phyloP scores from a whole-genome alignment of 2,888 invertebrate species.

The Gymnoscelis rufifasciata region DNA sequence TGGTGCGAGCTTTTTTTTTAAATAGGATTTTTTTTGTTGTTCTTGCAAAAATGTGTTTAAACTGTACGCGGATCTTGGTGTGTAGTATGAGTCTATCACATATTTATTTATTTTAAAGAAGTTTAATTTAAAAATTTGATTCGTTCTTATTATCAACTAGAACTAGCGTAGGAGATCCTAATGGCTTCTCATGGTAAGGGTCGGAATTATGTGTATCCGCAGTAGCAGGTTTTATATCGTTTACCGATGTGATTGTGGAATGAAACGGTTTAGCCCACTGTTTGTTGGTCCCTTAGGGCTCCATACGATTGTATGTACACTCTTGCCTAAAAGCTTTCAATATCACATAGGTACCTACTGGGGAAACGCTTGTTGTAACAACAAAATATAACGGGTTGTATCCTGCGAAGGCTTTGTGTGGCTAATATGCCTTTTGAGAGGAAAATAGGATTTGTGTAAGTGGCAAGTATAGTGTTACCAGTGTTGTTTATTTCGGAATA shows the following conservation, averaged over 20 bases:
- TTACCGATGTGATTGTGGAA: constrained; percentile 40
- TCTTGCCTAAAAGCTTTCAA: constrained; percentile 32
- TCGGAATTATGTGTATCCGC: constrained; percentile 31
- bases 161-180: too few species aligned
- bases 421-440: constrained; percentile 17
- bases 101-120: too few species aligned
- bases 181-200: constrained; percentile 15
- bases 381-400: constrained; percentile 30
- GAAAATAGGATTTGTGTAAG: constrained; percentile 18
- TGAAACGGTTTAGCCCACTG: constrained; percentile 33
- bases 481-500: too few species aligned
- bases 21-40: too few species aligned
- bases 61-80: too few species aligned
- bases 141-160: too few species aligned
- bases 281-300: constrained; percentile 35
- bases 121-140: too few species aligned
- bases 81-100: too few species aligned
- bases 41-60: too few species aligned
- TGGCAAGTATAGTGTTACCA: constrained; percentile 5
- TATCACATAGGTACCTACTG: constrained; percentile 23
- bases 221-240: constrained; percentile 35
- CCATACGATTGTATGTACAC: constrained; percentile 34
- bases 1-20: too few species aligned
- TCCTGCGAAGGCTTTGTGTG: constrained; percentile 27
- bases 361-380: constrained; percentile 30